Base-by-base conservation (phyloP, 2,113 vertebrate species). In the Saccopteryx bilineata region DNA sequence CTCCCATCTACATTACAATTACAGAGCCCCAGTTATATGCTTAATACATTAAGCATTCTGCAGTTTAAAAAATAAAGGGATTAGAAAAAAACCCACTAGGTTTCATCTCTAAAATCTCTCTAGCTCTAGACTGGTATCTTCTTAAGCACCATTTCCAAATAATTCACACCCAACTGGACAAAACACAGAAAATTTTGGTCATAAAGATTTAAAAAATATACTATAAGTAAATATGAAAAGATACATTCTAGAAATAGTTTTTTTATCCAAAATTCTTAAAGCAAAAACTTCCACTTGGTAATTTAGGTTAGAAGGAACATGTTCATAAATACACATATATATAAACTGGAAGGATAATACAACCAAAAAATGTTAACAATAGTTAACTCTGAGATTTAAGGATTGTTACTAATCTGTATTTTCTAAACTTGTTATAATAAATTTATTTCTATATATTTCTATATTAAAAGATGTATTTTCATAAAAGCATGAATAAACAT, bases 101-200 rank as follows among this genome's bases (percentile, higher is more conserved):
- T 89, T 68, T 91, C 31, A 79, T 91, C 46, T 71, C 76, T 87
- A 87, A 93, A 80, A 91, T 72, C 26, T 87, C 76, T 61, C n/a
- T 26, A 86, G n/a, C 13, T 88, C 71, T 82, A 88, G 52, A 83
- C 87, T 33, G 33, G 18, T 52, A 48, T 14, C 8, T 80, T 92
- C 93, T 87, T 87, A 97, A 97, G 93, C 2, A 69, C 54, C 66
- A 92, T 71, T 71, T 96, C 23, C 69, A 91, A 52, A 90, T 1
- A 88, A 76, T 80, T 93, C 58, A 15, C 46, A 79, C n/a, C 96
- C 15, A 90, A 82, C 10, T 80, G 58, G 21, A 79, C 8, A 94
- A 96, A 71, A 81, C 19, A 93, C 33, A 96, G 26, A 94, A 94
- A 76, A 5, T 91, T 61, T 7, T 94, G 12, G 46, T 91, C 68